These are phyloP conservation scores for Ectemnius cavifrons DNA, from an alignment of 2,888 invertebrate genomes.

Conservation along the genomic window DNA sequence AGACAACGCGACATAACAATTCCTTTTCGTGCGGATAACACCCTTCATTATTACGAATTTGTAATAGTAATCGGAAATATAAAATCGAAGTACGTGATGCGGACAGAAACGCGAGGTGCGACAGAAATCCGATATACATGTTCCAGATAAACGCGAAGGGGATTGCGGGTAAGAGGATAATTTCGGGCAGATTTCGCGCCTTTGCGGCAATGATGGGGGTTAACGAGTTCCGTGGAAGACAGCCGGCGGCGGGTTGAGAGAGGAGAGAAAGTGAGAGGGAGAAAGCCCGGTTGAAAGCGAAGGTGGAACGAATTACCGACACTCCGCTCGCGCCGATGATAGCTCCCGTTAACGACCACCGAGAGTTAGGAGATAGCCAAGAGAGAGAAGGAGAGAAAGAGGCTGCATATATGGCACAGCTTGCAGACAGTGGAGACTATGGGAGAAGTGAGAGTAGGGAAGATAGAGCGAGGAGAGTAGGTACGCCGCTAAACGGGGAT, in stretches of 20 bases:
- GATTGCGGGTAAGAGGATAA: conserved; percentile 50
- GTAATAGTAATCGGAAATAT: too few species aligned
- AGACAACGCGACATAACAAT: too few species aligned
- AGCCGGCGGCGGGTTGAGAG: conserved; percentile 25
- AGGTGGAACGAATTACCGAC: conserved; percentile 47
- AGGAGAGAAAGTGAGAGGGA: conserved; percentile 14
- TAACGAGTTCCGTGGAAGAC: conserved; percentile 52
- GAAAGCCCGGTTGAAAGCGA: conserved; percentile 25
- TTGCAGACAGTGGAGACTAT: too few species aligned
- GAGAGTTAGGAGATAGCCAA: conserved; percentile 54
- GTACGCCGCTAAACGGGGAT: conserved; percentile 20
- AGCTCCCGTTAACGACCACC: conserved; percentile 69
- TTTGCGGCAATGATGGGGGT: conserved; percentile 52
- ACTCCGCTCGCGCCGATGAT: conserved; percentile 55
- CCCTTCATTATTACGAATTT: too few species aligned
- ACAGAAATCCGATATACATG: not conserved
- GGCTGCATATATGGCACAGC: not conserved
- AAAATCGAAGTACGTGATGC: too few species aligned
- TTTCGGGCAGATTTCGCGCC: conserved; percentile 57
- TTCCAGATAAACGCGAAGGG: conserved; percentile 17
- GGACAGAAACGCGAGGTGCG: too few species aligned
- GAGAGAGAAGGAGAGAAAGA: conserved; percentile 6
- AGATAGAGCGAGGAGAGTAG: conserved; percentile 18
- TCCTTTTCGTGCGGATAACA: too few species aligned
- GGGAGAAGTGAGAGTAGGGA: too few species aligned